A percentile compares a stretch with the other conserved stretches of the same genome.
These are phyloP conservation scores for Micrasema longulum DNA, from an alignment of 1,140 invertebrate species.

Conservation along the genomic window DNA sequence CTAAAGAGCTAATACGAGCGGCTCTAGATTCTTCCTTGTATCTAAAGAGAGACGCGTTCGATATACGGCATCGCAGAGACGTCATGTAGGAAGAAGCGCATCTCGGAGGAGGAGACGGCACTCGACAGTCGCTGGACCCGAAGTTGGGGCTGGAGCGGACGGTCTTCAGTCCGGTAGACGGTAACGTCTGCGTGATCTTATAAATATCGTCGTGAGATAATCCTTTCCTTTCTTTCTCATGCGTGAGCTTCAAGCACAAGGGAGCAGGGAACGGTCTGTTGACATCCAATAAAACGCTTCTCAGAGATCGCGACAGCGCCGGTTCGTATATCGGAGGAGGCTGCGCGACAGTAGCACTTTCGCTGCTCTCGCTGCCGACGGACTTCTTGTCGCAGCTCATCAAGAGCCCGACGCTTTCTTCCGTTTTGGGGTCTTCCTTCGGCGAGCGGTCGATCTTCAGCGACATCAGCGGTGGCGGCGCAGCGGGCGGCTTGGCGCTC, in stretches of 20 bases:
- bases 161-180: slow-evolving; percentile 36
- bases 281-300: slow-evolving; percentile 45
- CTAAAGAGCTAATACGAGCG: slow-evolving; percentile 80
- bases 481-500: slow-evolving; percentile 61
- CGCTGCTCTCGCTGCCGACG: slow-evolving; percentile 43
- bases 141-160: slow-evolving; percentile 51
- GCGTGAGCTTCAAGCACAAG: slow-evolving; percentile 42
- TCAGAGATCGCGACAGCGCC: slow-evolving; percentile 36
- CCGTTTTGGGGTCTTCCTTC: slow-evolving; percentile 59
- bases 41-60: slow-evolving; percentile 85
- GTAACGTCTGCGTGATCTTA: slow-evolving; percentile 39
- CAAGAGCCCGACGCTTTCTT: slow-evolving; percentile 46
- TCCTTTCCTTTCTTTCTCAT: slow-evolving; percentile 46
- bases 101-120: slow-evolving; percentile 59
- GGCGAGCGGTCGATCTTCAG: slow-evolving; percentile 59
- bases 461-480: slow-evolving; percentile 63
- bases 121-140: slow-evolving; percentile 61
- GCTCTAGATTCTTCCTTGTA: slow-evolving; percentile 86
- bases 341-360: slow-evolving; percentile 41
- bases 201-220: slow-evolving; percentile 48
- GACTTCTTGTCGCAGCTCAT: slow-evolving; percentile 49
- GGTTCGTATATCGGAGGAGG: slow-evolving; percentile 40
- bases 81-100: slow-evolving; percentile 73
- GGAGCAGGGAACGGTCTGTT: slow-evolving; percentile 45
- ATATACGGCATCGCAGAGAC: slow-evolving; percentile 79